A percentile compares a stretch with the other conserved stretches of the same genome.
These are phyloP conservation scores for Bucco capensis DNA, from an alignment of 2,113 vertebrate genomes.

Conservation along the genomic window DNA sequence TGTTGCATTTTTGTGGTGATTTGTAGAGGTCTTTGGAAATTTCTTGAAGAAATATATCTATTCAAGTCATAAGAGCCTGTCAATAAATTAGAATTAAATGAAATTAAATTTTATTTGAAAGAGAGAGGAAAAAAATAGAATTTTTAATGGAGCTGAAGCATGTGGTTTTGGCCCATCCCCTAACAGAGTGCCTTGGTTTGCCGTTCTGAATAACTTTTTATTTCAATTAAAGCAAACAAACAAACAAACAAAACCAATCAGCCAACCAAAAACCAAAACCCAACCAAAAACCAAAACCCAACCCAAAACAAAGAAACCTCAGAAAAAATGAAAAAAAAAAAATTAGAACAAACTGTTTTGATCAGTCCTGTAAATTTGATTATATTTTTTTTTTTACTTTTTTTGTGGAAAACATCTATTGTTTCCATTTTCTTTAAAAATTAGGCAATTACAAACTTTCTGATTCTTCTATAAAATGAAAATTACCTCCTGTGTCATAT, in stretches of 20 bases:
- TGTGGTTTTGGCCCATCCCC: neutral
- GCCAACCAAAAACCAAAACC: no score
- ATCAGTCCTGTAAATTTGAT: neutral
- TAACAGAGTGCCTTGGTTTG: neutral
- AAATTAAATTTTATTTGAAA: neutral
- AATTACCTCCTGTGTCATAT: neutral
- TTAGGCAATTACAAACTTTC: neutral
- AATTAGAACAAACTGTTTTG: neutral
- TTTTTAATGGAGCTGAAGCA: neutral
- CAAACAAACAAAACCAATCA: no score
- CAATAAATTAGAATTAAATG: neutral
- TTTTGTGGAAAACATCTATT: neutral
- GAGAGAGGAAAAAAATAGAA: neutral
- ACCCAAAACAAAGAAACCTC: no score
- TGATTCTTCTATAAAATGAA: neutral
- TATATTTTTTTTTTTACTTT: neutral
- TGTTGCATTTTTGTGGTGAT: neutral
- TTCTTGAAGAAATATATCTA: neutral
- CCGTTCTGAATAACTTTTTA: neutral
- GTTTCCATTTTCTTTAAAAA: neutral
- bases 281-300: no score
- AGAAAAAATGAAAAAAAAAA: neutral
- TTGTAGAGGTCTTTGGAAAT: neutral
- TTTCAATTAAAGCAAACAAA: neutral
- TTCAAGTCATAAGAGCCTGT: neutral